Conservation (phyloP, 2,888 invertebrate genomes). For the Caenorhabditis panamensis region DNA sequence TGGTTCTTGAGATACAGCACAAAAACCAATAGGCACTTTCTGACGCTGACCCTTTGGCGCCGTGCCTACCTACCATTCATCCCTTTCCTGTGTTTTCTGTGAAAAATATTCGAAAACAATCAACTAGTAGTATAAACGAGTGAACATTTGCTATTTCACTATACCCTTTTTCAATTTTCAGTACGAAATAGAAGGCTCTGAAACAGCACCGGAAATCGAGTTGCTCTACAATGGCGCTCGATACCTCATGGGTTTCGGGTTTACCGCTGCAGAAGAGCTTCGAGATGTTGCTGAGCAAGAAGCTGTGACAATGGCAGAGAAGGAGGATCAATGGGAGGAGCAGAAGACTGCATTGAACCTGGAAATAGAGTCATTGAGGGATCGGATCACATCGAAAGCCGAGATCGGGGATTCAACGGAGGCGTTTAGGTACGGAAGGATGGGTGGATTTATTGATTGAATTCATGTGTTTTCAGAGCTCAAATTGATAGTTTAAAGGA, state of each 20-base stretch:
- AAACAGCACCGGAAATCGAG: conserved; percentile 67
- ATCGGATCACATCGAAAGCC: conserved; percentile 74
- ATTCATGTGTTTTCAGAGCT: conserved; percentile 63
- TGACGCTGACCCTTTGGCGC: too few species aligned
- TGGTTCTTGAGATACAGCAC: too few species aligned
- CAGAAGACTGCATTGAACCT: conserved; percentile 71
- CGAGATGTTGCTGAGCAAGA: conserved; percentile 77
- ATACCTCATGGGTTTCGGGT: conserved; percentile 66
- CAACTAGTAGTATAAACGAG: too few species aligned
- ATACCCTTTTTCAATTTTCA: conserved; percentile 48
- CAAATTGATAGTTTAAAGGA: conserved; percentile 79
- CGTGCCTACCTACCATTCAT: too few species aligned
- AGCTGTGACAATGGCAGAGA: conserved; percentile 75
- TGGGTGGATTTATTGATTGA: not conserved
- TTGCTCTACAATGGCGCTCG: conserved; percentile 70
- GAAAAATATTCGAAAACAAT: too few species aligned
- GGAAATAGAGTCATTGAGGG: conserved; percentile 75
- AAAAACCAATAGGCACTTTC: too few species aligned
- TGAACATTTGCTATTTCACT: too few species aligned
- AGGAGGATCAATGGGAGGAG: conserved; percentile 78
- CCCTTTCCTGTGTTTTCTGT: too few species aligned
- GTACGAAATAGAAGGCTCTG: conserved; percentile 73
- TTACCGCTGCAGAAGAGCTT: conserved; percentile 77
- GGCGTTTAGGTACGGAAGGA: conserved; percentile 37
- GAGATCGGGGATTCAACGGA: conserved; percentile 67